Base-by-base conservation (phyloP, 2,888 invertebrate genomes). In the Agonopterix heracliana region DNA sequence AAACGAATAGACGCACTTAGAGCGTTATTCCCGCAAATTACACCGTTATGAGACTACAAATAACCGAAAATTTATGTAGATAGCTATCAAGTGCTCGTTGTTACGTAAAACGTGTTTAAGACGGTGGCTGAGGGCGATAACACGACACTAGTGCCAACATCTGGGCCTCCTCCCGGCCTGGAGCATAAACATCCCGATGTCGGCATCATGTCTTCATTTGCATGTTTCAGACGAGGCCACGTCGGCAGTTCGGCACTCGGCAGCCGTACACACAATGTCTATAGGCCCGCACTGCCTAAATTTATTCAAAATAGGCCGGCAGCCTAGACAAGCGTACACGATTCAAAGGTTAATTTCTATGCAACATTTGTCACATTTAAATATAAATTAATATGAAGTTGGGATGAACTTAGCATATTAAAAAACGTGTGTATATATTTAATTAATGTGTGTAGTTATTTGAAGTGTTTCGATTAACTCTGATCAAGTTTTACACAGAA, bases 61-160 rank as follows among this genome's bases (percentile, higher is more conserved):
- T 80, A 82, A 78, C 78, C 78, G 70, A 79, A 80, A 82, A 83
- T 81, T 84, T 81, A 82, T 82, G 82, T 78, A 82, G 78, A 82
- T 81, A 74, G 77, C 78, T 76, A 79, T 80, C 76, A 75, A 78
- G 79, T 74, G 71, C 70, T 71, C 64, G 64, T 66, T 66, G 76
- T 80, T 74, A 78, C 74, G 75, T 78, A 74, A 78, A 83, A 79
- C 77, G 75, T 78, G 78, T 80, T 80, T 75, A 78, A 79, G 80
- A 78, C 71, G 73, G 66, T 64, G 66, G 68, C 56, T 63, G 45
- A 64, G 70, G 71, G 74, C 71, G 77, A 74, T 71, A 78, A 78
- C 75, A 71, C 66, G 74, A 69, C 73, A 74, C 72, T 74, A 78
- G 78, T 74, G 70, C 67, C 76, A 76, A 76, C 79, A 79, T 78